Conservation (phyloP, 2,113 vertebrate species). For the Rafetus swinhoei region DNA sequence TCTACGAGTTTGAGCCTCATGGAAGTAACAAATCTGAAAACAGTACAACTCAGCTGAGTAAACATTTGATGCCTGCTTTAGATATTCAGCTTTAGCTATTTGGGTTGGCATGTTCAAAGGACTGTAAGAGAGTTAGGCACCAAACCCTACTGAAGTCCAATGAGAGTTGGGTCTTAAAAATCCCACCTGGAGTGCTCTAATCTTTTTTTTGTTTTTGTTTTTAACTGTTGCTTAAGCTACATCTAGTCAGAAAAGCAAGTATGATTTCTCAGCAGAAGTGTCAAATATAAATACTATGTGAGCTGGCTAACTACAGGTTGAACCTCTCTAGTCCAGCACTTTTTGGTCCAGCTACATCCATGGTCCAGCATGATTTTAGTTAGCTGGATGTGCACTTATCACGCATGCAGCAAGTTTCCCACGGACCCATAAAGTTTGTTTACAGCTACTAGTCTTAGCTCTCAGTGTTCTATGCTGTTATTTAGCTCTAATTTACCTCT, state of each 20-base stretch:
- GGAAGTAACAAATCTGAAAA: background rate
- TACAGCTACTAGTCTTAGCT: too few relatives aligned
- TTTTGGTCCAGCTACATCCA: too few relatives aligned
- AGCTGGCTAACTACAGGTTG: slow-evolving; percentile 26
- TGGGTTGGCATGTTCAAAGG: background rate
- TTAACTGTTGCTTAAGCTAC: background rate
- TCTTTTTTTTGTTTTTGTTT: too few relatives aligned
- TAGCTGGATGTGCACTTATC: too few relatives aligned
- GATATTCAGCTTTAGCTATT: background rate
- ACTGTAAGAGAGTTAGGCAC: background rate
- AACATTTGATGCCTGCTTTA: background rate
- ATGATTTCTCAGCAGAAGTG: slow-evolving; percentile 37
- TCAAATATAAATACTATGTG: slow-evolving; percentile 51
- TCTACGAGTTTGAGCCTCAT: background rate
- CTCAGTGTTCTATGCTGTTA: too few relatives aligned
- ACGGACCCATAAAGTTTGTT: too few relatives aligned
- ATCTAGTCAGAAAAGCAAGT: slow-evolving; percentile 12
- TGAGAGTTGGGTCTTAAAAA: background rate
- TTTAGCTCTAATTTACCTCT: too few relatives aligned
- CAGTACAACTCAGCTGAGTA: background rate
- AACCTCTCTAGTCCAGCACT: too few relatives aligned
- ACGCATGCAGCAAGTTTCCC: too few relatives aligned
- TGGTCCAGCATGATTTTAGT: too few relatives aligned
- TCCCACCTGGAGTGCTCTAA: background rate
- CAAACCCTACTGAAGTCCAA: background rate